Percentiles rank a stretch among this genome's conserved stretches.
phyloP scores from a whole-genome alignment of 2,888 invertebrate genomes.

The Phlogophora meticulosa region DNA sequence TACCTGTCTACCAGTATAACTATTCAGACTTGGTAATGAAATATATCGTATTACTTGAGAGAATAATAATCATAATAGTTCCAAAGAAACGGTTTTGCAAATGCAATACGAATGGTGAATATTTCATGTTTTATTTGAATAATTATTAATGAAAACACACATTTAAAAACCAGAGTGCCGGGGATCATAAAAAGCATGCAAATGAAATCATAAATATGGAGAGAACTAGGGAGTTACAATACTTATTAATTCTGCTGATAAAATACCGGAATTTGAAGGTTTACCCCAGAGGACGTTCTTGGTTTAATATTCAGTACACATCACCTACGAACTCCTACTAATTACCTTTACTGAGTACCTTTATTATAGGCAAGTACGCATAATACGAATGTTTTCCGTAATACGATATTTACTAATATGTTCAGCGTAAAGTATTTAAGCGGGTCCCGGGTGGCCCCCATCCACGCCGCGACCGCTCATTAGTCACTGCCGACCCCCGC shows the following conservation, averaged over 20 bases:
- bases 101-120: slow-evolving; percentile 7
- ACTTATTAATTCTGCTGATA: slow-evolving; percentile 9
- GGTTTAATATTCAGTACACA: slow-evolving; percentile 43
- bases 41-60: neutral
- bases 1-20: slow-evolving; percentile 7
- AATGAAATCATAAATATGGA: slow-evolving; percentile 35
- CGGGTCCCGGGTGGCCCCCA: slow-evolving; percentile 71
- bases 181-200: slow-evolving; percentile 18
- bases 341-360: slow-evolving; percentile 30
- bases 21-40: slow-evolving; percentile 23
- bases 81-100: neutral
- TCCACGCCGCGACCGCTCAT: slow-evolving; percentile 80
- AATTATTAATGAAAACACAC: neutral
- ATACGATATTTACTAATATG: slow-evolving; percentile 60
- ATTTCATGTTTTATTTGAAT: slow-evolving; percentile 20
- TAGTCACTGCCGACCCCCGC: slow-evolving; percentile 75
- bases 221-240: slow-evolving; percentile 8
- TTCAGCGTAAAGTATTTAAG: slow-evolving; percentile 72
- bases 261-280: slow-evolving; percentile 18
- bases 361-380: slow-evolving; percentile 24
- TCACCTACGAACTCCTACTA: slow-evolving; percentile 5
- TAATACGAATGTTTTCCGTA: slow-evolving; percentile 47
- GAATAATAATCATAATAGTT: neutral
- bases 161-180: slow-evolving; percentile 12
- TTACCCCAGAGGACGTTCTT: slow-evolving; percentile 26